Evolutionary conservation across 2,888 invertebrate genomes (phyloP), one percentile per base, ranked within the genome.

Genomic region (Dolichomitus sp.): DNA sequence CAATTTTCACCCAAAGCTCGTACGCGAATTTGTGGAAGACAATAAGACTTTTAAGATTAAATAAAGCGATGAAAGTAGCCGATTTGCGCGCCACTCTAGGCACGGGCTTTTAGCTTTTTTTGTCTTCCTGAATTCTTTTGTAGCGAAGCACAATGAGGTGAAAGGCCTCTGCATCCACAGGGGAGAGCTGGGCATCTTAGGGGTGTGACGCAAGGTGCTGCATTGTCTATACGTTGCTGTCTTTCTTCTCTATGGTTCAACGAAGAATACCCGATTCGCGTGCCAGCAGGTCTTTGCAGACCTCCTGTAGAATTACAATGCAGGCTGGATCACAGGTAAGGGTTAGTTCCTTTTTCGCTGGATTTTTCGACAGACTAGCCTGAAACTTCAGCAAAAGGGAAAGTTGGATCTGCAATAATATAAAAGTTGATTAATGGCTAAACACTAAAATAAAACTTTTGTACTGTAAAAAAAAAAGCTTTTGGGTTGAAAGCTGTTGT

Each of bases 41-140:
- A 89, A 88, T 90, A 81, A 85, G 81, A 88, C 78, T 86, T 50
- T 85, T 88, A 2, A 6, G 79, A 87, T 80, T 80, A 87, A 85
- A 87, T 86, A 84, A 87, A 84, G 76, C 80, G 57, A 72, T 69
- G 83, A 85, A 85, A 81, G 75, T 84, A 80, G 77, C 45, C 63
- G 40, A 82, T 80, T 69, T 48, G 63, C 50, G 40, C 1, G 17
- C 42, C 45, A 33, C 45, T 37, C 37, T 40, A 33, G 42, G 50
- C 59, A 12, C 59, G 19, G 30, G 63, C 78, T 81, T 73, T 73
- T 52, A 68, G 66, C 65, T 68, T 59, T 66, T 80, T 52, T 73
- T 78, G 66, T 85, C 74, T 73, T 70, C 33, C 11, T 48, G 17
- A 66, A 74, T 66, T 7, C 86, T 83, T 87, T 89, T 88, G 87